These are phyloP conservation scores for Rhinolophus ferrumequinum DNA, from an alignment of 2,113 vertebrate species.

Conservation along the genomic window DNA sequence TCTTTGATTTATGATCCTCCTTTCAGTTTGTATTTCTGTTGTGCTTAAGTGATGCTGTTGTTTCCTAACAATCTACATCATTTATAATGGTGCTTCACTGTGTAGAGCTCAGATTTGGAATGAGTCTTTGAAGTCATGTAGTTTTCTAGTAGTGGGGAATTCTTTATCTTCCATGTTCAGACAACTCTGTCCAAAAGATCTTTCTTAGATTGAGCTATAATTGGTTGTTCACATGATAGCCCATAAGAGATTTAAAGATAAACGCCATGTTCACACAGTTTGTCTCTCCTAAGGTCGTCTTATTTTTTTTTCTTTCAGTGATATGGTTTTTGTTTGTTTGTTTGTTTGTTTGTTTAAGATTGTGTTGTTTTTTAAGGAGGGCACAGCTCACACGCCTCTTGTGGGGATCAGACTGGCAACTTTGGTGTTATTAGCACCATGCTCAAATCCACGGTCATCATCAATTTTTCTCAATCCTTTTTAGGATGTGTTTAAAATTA, in stretches of 20 bases:
- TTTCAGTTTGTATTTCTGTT: background rate
- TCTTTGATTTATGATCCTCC: background rate
- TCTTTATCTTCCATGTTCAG: background rate
- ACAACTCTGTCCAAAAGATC: background rate
- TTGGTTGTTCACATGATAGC: background rate
- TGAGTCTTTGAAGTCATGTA: background rate
- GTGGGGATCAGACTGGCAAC: too few species aligned
- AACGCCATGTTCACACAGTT: background rate
- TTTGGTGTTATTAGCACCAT: too few species aligned
- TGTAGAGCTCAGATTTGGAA: background rate
- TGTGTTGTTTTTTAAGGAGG: too few species aligned
- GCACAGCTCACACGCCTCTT: too few species aligned
- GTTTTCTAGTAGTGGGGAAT: background rate
- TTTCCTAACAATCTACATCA: background rate
- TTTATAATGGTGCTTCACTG: background rate
- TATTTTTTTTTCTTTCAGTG: too few species aligned
- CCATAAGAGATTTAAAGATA: constrained; percentile 6
- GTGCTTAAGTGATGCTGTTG: background rate
- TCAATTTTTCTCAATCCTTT: constrained; percentile 11
- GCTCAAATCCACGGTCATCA: background rate
- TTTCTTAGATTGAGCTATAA: background rate
- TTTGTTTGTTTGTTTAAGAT: too few species aligned
- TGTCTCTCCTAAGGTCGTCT: background rate
- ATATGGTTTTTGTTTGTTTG: too few species aligned
- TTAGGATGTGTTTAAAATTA: constrained; percentile 22